phyloP scores from a whole-genome alignment of 2,888 invertebrate species.

The Xylocampa areola region DNA sequence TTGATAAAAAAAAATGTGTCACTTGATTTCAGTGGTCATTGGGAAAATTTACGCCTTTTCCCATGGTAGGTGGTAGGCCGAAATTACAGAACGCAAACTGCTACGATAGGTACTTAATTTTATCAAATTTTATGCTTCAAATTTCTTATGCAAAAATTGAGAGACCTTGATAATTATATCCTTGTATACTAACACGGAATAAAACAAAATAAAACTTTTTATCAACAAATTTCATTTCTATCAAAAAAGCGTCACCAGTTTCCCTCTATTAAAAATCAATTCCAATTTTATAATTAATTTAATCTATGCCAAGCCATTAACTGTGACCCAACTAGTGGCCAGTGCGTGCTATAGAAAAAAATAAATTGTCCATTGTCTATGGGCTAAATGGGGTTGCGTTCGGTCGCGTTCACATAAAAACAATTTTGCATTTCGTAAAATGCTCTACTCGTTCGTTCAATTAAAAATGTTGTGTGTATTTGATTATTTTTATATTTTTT shows the following conservation, averaged over 20 bases:
- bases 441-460: constrained; percentile 17
- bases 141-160: too few relatives aligned
- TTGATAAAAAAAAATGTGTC: too few relatives aligned
- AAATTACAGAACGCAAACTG: too few relatives aligned
- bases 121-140: too few relatives aligned
- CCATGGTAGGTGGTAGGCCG: too few relatives aligned
- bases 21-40: too few relatives aligned
- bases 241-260: constrained; percentile 11
- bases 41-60: too few relatives aligned
- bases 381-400: constrained; percentile 66
- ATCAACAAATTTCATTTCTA: not conserved
- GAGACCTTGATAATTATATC: too few relatives aligned
- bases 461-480: constrained; percentile 6
- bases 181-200: not conserved
- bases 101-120: too few relatives aligned
- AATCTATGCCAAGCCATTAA: constrained; percentile 57
- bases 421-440: constrained; percentile 41
- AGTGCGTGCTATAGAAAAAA: constrained; percentile 58
- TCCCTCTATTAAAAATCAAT: constrained; percentile 26
- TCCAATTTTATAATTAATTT: constrained; percentile 35
- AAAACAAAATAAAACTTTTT: not conserved
- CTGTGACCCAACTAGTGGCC: constrained; percentile 62
- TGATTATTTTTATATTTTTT: constrained; percentile 5
- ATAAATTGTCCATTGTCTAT: constrained; percentile 72
- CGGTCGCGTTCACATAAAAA: constrained; percentile 34